Conservation (phyloP, 2,113 vertebrate genomes). For the Nesogale talazaci region DNA sequence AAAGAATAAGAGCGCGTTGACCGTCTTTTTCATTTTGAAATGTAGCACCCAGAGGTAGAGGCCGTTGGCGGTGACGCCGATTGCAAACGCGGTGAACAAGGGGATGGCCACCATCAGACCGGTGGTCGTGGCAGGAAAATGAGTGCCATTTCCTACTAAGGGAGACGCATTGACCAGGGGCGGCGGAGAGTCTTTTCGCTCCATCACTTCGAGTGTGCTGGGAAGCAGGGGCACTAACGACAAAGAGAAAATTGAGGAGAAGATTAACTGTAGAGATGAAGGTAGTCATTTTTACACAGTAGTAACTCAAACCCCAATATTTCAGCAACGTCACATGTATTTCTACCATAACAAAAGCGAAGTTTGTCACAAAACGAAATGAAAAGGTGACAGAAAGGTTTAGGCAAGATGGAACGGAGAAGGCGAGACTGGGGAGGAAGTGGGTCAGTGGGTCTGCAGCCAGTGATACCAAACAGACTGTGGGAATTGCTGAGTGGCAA, state of each 20-base stretch:
- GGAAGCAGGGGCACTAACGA: slow-evolving; percentile 37
- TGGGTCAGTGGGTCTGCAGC: too few relatives aligned
- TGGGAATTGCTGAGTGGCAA: too few relatives aligned
- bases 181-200: slow-evolving; percentile 38
- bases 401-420: too few relatives aligned
- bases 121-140: neutral
- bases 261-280: slow-evolving; percentile 24
- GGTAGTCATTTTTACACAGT: neutral
- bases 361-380: too few relatives aligned
- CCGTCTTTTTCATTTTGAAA: slow-evolving; percentile 79
- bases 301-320: neutral
- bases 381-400: too few relatives aligned
- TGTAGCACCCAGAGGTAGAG: slow-evolving; percentile 80
- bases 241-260: neutral
- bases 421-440: too few relatives aligned
- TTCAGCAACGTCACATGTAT: neutral
- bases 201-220: slow-evolving; percentile 59
- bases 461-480: too few relatives aligned
- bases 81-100: slow-evolving; percentile 29
- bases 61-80: slow-evolving; percentile 60
- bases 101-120: neutral
- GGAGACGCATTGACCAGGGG: slow-evolving; percentile 19
- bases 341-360: neutral
- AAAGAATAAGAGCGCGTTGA: slow-evolving; percentile 77
- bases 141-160: slow-evolving; percentile 56